phyloP scores from a whole-genome alignment of 2,113 vertebrate species.

The Paradisaea rubra region DNA sequence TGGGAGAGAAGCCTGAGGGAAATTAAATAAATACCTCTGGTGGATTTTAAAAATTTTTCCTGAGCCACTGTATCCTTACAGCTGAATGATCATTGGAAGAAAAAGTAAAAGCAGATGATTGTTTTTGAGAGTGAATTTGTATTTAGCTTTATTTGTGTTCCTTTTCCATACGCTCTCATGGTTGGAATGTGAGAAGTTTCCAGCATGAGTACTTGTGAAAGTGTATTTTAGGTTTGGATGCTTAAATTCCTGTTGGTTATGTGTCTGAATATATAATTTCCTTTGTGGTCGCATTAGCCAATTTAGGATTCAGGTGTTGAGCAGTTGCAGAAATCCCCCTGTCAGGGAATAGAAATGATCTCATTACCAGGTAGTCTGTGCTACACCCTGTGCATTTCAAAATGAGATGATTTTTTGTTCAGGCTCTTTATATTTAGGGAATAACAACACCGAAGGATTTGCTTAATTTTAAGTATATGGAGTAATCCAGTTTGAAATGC shows the following conservation, averaged over 20 bases:
- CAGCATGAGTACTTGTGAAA: background rate
- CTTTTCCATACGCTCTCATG: background rate
- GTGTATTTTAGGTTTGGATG: background rate
- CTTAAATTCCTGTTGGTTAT: background rate
- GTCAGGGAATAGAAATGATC: background rate
- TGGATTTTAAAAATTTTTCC: background rate
- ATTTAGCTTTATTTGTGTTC: background rate
- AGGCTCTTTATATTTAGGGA: background rate
- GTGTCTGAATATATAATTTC: slow-evolving; percentile 33
- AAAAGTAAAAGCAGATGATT: background rate
- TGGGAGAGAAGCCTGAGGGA: background rate
- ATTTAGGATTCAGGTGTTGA: slow-evolving; percentile 36
- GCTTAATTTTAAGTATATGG: background rate
- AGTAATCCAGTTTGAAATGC: background rate
- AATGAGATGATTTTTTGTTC: background rate
- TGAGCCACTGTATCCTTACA: background rate
- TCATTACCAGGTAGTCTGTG: background rate
- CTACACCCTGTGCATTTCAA: background rate
- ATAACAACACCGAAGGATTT: background rate
- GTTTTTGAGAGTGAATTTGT: background rate
- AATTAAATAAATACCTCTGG: background rate
- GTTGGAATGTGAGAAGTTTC: background rate
- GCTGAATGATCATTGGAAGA: background rate
- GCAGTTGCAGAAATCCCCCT: background rate
- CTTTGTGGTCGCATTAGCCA: background rate